Base-by-base conservation (phyloP, 2,797 vertebrate species). In the Mus minutoides region DNA sequence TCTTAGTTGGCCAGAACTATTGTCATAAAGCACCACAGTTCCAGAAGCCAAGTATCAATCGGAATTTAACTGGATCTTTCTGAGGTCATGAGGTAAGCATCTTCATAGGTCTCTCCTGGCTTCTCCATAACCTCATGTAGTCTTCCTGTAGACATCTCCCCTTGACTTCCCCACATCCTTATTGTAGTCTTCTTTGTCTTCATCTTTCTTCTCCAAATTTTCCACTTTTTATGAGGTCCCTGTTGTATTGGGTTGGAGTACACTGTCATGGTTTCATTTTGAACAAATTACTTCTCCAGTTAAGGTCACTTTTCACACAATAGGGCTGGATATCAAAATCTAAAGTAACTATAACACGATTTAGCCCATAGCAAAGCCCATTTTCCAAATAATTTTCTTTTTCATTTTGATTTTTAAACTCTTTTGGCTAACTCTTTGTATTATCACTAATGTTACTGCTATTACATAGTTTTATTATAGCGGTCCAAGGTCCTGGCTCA, bases 311-410 rank as follows among this genome's bases (percentile, higher is more conserved):
- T 73, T 82, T 56, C 19, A 56, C 4, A 37, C 8, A 56, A n/a
- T 34, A 17, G 31, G n/a, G 78, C 62, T 58, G 8, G 12, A 93
- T 73, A 49, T 88, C 46, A 71, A 52, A 31, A 75, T 31, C 6
- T 37, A 2, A 87, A 69, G 29, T 43, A 13, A 2, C 6, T 0
- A 14, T 3, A 16, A 85, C 12, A 46, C 3, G 69, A 43, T 52
- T 92, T 37, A 60, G 22, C 21, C 73, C 58, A 49, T 76, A 37
- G 22, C 6, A 71, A 91, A 94, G 67, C 60, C 13, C 6, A 13
- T 40, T 86, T 79, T 94, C 91, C 21, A 88, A 71, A 71, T 22
- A 22, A 16, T 67, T 95, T 92, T 73, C 14, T 31, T 94, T 77
- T 77, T 22, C 60, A 87, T 52, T 84, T 88, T 75, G 17, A 88